Evolutionary conservation across 1,140 invertebrate species (phyloP).

Genomic region (Bombus pyrosoma): DNA sequence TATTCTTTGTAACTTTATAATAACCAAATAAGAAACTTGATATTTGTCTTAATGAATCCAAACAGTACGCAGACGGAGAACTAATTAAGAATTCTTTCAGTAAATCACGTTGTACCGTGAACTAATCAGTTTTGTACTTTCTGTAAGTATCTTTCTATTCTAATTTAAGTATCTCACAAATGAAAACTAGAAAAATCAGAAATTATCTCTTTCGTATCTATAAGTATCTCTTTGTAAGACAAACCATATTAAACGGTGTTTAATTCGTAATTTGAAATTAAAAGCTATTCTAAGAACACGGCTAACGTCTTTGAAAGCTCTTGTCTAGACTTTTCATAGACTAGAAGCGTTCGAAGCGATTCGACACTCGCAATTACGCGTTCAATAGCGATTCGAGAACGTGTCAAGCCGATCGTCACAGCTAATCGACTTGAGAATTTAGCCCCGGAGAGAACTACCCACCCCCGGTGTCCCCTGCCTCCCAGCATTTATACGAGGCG

Average conservation of each 20-base stretch:
- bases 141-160: slow-evolving; percentile 13
- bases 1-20: too few species aligned
- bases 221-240: background rate
- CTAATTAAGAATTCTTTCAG: slow-evolving; percentile 12
- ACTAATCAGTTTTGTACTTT: background rate
- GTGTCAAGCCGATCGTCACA: background rate
- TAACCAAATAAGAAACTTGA: background rate
- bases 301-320: too few species aligned
- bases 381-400: background rate
- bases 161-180: background rate
- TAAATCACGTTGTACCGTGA: background rate
- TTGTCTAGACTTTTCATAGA: background rate
- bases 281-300: too few species aligned
- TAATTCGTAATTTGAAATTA: too few species aligned
- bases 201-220: background rate
- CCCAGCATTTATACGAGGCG: slow-evolving; percentile 15
- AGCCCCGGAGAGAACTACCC: background rate
- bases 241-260: too few species aligned
- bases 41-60: background rate
- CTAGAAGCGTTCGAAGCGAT: slow-evolving; percentile 24
- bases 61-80: background rate
- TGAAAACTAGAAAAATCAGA: background rate
- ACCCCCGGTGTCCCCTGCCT: background rate
- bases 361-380: background rate
- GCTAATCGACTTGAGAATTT: background rate